phyloP scores from a whole-genome alignment of 1,140 invertebrate genomes.

The Nylanderia fulva region DNA sequence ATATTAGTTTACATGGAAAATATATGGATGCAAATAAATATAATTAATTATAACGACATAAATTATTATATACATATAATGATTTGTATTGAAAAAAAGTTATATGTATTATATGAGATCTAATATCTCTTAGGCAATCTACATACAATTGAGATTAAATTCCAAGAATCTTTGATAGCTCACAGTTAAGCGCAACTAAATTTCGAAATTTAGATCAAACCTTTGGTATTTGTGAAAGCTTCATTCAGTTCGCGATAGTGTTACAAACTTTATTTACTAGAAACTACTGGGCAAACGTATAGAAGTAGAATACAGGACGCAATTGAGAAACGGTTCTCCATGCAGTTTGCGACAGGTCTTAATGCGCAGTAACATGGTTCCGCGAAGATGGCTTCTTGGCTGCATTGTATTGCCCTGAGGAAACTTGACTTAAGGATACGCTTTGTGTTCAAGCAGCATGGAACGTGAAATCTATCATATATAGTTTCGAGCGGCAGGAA shows the following conservation, averaged over 20 bases:
- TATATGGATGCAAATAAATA: neutral
- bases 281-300: conserved; percentile 40
- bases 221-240: conserved; percentile 61
- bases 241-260: conserved; percentile 54
- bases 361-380: conserved; percentile 60
- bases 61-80: neutral
- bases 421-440: conserved; percentile 64
- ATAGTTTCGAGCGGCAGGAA: conserved; percentile 24
- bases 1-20: too few relatives aligned
- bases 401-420: conserved; percentile 52
- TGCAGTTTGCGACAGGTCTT: conserved; percentile 56
- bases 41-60: too few relatives aligned
- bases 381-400: conserved; percentile 56
- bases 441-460: conserved; percentile 46
- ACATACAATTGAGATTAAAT: neutral
- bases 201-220: conserved; percentile 14
- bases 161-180: neutral
- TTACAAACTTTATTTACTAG: conserved; percentile 43
- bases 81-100: neutral
- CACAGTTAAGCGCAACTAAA: conserved; percentile 44
- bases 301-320: conserved; percentile 48
- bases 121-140: neutral
- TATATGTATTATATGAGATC: neutral
- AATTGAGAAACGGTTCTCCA: conserved; percentile 62
- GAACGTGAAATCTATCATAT: conserved; percentile 63